Conservation (phyloP, 2,888 invertebrate genomes). For the Byasa hedistus region DNA sequence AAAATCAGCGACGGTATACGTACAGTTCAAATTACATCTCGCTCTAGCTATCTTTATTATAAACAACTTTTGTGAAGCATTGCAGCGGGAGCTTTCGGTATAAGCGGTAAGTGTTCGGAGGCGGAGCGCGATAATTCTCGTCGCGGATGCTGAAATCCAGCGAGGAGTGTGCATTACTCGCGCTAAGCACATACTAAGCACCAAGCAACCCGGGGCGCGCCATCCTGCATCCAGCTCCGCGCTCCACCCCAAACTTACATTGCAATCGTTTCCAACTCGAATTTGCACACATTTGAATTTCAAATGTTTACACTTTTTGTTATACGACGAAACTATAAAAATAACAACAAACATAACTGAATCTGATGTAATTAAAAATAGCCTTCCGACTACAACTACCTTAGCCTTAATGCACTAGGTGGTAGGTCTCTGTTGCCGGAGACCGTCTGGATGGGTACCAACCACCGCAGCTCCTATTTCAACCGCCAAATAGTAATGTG, state of each 20-base stretch:
- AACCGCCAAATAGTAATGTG: too few species aligned
- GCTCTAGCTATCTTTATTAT: not conserved
- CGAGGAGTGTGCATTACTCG: slow-evolving; percentile 30
- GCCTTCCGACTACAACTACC: too few species aligned
- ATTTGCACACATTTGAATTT: too few species aligned
- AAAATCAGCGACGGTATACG: not conserved
- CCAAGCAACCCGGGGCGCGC: not conserved
- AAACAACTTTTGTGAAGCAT: slow-evolving; percentile 7
- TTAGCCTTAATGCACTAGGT: too few species aligned
- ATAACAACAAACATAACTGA: too few species aligned
- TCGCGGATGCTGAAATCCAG: slow-evolving; percentile 25
- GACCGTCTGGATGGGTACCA: too few species aligned
- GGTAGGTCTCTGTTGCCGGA: too few species aligned
- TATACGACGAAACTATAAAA: too few species aligned
- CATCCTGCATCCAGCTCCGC: not conserved
- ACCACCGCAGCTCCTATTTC: too few species aligned
- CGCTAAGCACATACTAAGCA: slow-evolving; percentile 13
- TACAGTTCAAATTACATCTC: not conserved
- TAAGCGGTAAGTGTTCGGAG: slow-evolving; percentile 24
- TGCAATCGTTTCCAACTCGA: not conserved
- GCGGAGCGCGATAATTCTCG: slow-evolving; percentile 32
- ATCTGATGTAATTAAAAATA: too few species aligned
- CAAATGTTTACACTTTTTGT: too few species aligned
- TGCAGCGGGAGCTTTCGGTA: slow-evolving; percentile 4
- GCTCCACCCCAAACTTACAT: slow-evolving; percentile 2